Conservation (phyloP, 2,888 invertebrate species). For the Ophraella communa region DNA sequence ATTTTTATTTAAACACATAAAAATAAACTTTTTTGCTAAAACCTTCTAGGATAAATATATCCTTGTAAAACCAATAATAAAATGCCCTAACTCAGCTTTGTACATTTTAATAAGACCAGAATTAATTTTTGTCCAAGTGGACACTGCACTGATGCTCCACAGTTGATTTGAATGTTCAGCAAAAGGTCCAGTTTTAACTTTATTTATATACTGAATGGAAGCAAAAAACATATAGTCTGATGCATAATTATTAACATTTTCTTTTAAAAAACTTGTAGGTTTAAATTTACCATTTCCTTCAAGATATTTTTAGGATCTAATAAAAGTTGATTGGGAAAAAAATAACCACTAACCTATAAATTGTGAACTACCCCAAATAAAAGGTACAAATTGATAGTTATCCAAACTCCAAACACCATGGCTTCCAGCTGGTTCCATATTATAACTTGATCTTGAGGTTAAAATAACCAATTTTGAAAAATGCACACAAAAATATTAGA, state of each 20-base stretch:
- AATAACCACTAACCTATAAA: slow-evolving; percentile 70
- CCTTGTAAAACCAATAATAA: no score
- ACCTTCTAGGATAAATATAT: no score
- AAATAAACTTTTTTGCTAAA: no score
- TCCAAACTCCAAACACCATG: slow-evolving; percentile 99
- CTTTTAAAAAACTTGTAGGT: slow-evolving; percentile 81
- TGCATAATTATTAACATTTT: slow-evolving; percentile 72
- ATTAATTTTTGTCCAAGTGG: slow-evolving; percentile 94
- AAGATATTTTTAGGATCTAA: neutral
- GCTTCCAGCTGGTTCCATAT: slow-evolving; percentile 99
- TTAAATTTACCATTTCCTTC: slow-evolving; percentile 81
- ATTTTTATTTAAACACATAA: no score
- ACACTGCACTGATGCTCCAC: slow-evolving; percentile 97
- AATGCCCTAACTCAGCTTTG: slow-evolving; percentile 82
- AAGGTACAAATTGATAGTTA: slow-evolving; percentile 98
- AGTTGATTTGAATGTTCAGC: slow-evolving; percentile 99
- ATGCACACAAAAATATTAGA: slow-evolving; percentile 90
- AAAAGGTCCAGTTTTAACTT: slow-evolving; percentile 95
- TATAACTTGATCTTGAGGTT: slow-evolving; percentile 78
- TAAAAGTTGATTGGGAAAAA: neutral
- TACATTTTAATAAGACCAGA: slow-evolving; percentile 98
- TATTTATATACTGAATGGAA: slow-evolving; percentile 91
- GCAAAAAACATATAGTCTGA: slow-evolving; percentile 91
- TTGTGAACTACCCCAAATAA: slow-evolving; percentile 98
- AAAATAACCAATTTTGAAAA: slow-evolving; percentile 88